Evolutionary conservation across 2,113 vertebrate genomes (phyloP).

Genomic region (Phaethornis superciliosus): DNA sequence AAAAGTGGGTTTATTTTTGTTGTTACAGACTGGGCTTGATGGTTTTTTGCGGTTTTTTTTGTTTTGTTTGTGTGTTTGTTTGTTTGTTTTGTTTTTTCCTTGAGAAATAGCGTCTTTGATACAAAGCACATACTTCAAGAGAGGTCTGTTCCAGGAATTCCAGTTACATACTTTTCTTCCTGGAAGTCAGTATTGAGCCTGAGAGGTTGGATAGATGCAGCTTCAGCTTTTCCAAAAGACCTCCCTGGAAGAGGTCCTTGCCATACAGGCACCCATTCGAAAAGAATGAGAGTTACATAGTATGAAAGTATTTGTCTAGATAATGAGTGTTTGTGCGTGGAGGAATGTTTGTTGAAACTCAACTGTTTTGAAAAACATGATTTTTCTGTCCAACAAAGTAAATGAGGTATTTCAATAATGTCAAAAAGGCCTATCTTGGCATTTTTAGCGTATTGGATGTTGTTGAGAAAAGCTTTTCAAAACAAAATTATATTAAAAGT

Average conservation of each 20-base stretch:
- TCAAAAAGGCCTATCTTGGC: neutral
- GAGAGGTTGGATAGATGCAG: neutral
- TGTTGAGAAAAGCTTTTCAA: neutral
- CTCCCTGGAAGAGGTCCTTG: constrained; percentile 10
- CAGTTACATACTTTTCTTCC: constrained; percentile 20
- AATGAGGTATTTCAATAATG: neutral
- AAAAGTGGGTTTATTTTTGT: neutral
- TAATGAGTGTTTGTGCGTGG: neutral
- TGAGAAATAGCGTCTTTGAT: neutral
- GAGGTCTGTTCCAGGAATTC: constrained; percentile 34
- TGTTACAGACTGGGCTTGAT: neutral
- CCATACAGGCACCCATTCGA: neutral
- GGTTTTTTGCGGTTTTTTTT: neutral
- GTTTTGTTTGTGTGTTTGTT: too few species aligned
- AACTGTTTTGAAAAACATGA: neutral
- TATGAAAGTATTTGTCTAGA: constrained; percentile 23
- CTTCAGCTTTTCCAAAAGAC: neutral
- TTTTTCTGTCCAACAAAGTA: neutral
- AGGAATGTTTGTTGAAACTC: neutral
- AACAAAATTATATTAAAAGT: neutral
- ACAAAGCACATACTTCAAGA: neutral
- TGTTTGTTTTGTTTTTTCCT: neutral
- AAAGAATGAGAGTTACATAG: neutral
- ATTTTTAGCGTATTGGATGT: neutral
- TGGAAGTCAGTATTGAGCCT: neutral